phyloP scores from a whole-genome alignment of 2,888 invertebrate genomes.

The Lithodes maja region DNA sequence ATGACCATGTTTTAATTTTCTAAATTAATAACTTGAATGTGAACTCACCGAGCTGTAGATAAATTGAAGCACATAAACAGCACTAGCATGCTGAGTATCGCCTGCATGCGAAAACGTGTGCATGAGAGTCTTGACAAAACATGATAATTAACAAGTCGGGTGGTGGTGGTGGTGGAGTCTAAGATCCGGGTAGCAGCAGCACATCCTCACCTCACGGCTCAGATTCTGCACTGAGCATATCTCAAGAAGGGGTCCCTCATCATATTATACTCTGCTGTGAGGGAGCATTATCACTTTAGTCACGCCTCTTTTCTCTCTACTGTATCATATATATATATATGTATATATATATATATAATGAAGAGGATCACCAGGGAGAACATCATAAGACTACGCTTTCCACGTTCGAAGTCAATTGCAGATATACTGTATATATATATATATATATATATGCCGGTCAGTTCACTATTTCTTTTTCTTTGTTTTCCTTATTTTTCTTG shows the following conservation, averaged over 20 bases:
- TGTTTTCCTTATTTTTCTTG: too few relatives aligned
- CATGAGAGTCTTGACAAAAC: slow-evolving; percentile 18
- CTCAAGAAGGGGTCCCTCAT: too few relatives aligned
- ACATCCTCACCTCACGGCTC: too few relatives aligned
- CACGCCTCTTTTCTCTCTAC: background rate
- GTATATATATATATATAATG: slow-evolving; percentile 14
- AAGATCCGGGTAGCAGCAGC: too few relatives aligned
- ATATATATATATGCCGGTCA: background rate
- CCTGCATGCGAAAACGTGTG: slow-evolving; percentile 29
- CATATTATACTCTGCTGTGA: too few relatives aligned
- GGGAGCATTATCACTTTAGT: background rate
- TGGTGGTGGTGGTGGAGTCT: too few relatives aligned
- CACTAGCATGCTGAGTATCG: slow-evolving; percentile 27
- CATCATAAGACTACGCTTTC: too few relatives aligned
- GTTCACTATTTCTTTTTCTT: too few relatives aligned
- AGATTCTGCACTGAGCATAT: too few relatives aligned
- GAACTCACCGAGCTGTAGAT: background rate
- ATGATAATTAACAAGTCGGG: background rate
- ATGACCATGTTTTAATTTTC: too few relatives aligned
- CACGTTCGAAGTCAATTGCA: too few relatives aligned
- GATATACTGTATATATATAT: slow-evolving; percentile 17
- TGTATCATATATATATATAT: slow-evolving; percentile 16
- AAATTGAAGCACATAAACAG: background rate
- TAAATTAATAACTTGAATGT: background rate
- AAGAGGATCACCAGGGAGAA: too few relatives aligned